Evolutionary conservation across 2,888 invertebrate species (phyloP).

Genomic region (Theodoxus fluviatilis): DNA sequence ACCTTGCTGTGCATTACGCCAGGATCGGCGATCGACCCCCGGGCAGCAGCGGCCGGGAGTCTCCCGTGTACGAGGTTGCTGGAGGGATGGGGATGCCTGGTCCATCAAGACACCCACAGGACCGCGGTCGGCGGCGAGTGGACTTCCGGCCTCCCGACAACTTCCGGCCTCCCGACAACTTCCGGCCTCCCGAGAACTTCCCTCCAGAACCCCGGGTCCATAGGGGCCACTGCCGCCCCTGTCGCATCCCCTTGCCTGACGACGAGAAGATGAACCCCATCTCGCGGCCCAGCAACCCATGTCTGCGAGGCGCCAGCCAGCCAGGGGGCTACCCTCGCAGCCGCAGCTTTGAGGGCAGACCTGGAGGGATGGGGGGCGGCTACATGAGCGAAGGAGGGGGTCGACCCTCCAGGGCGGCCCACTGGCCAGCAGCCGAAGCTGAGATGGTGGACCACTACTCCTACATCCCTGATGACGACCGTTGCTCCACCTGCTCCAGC

Average conservation of each 20-base stretch:
- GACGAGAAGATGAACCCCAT: slow-evolving; percentile 60
- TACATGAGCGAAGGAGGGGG: too few relatives aligned
- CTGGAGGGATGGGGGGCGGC: too few relatives aligned
- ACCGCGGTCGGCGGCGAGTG: too few relatives aligned
- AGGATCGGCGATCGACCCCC: slow-evolving; percentile 28
- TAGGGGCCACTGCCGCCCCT: slow-evolving; percentile 5
- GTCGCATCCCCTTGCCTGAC: slow-evolving; percentile 43
- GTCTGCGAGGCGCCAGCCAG: slow-evolving; percentile 16
- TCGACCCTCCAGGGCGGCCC: too few relatives aligned
- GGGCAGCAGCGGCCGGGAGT: background rate
- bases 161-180: slow-evolving; percentile 17
- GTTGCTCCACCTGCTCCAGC: slow-evolving; percentile 83
- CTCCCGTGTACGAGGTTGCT: background rate
- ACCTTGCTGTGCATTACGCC: slow-evolving; percentile 53
- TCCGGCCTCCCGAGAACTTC: slow-evolving; percentile 1
- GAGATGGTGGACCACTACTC: slow-evolving; percentile 35
- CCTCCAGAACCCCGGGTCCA: slow-evolving; percentile 32
- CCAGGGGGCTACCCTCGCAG: slow-evolving; percentile 48
- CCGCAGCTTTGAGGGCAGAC: slow-evolving; percentile 54
- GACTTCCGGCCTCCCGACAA: too few relatives aligned
- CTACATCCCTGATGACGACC: slow-evolving; percentile 68
- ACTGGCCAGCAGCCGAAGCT: slow-evolving; percentile 34
- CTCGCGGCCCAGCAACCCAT: slow-evolving; percentile 45
- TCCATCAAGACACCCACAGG: too few relatives aligned
- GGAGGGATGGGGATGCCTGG: too few relatives aligned